These are phyloP conservation scores for Hoplodrina blanda DNA, from an alignment of 2,888 invertebrate species.

Conservation along the genomic window DNA sequence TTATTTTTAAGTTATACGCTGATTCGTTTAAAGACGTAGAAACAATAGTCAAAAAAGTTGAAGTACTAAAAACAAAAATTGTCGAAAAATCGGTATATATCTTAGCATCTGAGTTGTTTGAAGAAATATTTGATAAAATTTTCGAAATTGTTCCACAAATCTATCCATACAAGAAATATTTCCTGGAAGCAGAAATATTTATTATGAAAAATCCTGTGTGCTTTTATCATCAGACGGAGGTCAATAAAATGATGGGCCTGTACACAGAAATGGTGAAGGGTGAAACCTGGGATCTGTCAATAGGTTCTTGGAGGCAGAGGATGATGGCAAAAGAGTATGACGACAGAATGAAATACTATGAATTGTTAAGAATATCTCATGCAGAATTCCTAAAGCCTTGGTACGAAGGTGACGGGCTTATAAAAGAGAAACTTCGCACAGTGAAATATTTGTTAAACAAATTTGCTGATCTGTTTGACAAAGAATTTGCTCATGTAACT, in stretches of 20 bases:
- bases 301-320: conserved; percentile 78
- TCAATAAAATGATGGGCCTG: conserved; percentile 75
- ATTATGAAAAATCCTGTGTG: conserved; percentile 85
- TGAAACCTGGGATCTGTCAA: conserved; percentile 80
- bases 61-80: conserved; percentile 73
- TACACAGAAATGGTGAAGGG: conserved; percentile 76
- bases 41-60: conserved; percentile 66
- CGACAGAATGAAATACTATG: conserved; percentile 81
- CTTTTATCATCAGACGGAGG: conserved; percentile 86
- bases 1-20: conserved; percentile 78
- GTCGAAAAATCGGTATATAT: conserved; percentile 71
- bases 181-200: conserved; percentile 84
- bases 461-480: conserved; percentile 78
- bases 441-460: conserved; percentile 74
- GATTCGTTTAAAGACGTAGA: conserved; percentile 78
- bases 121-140: conserved; percentile 71
- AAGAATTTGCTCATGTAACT: conserved; percentile 71
- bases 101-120: conserved; percentile 69
- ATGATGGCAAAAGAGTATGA: conserved; percentile 82
- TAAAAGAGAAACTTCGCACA: conserved; percentile 76
- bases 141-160: conserved; percentile 72
- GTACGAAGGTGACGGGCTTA: conserved; percentile 78
- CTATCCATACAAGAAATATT: conserved; percentile 81
- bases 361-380: conserved; percentile 74
- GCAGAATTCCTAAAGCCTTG: conserved; percentile 79